Base-by-base conservation (phyloP, 2,797 vertebrate species). In the Petrocephalus sullivani region DNA sequence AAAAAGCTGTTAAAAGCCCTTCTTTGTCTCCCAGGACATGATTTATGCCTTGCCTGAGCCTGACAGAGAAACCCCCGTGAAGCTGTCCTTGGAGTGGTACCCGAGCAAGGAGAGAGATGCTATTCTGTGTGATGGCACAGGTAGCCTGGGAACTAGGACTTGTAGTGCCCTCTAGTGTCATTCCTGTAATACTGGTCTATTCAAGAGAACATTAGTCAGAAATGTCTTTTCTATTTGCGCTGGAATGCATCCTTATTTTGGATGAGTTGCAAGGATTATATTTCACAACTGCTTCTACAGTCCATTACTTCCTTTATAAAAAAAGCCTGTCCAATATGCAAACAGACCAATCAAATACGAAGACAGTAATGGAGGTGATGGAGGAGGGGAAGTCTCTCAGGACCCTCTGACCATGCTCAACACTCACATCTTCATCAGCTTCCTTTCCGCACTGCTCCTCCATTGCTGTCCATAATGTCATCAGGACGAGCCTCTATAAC, bases 1-100 rank as follows among this genome's bases (percentile, higher is more conserved):
- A 87, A 87, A 87, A 87, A 87, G 85, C 85, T 51, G 85, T 87
- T 87, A 87, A 67, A 87, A 87, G 49, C 49, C 58, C 57, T n/a
- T 67, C 85, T 87, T 87, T 87, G 85, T 87, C 85, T 87, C 85
- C 7, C 19, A 87, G 60, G 60, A 67, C 85, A 87, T 64, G 85
- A 87, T 87, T 64, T 67, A 87, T 87, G 85, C 58, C 85, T 87
- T 87, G 57, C 60, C 58, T 61, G 37, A 19, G 85, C 41, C n/a
- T 67, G 60, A 49, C 51, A 67, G 28, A 61, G 37, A 87, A 58
- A 64, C 58, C 60, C 85, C 60, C 10, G n/a, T 87, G 58, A 67
- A 87, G 41, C 58, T 67, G 85, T 87, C 85, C 85, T 87, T 87
- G 85, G 41, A 64, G 23, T 67, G 85, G 58, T 67, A 61, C 58